A percentile compares a stretch with the other conserved stretches of the same genome.
Conservation (phyloP, 1,140 invertebrate genomes). For the Centruroides vittatus region DNA sequence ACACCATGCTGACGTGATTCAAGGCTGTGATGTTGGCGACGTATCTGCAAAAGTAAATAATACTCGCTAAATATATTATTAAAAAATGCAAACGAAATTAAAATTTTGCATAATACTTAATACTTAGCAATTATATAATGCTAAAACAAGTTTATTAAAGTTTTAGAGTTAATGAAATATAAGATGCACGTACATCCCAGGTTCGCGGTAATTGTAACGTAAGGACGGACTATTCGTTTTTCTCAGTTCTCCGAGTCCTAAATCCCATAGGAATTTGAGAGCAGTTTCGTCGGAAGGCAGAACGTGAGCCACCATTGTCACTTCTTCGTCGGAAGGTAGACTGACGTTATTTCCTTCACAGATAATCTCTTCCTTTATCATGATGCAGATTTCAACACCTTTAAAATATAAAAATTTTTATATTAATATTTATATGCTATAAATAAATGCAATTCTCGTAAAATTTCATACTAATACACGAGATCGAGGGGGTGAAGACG, state of each 20-base stretch:
- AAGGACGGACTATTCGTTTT: constrained; percentile 4
- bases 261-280: constrained; percentile 6
- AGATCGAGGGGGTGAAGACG: too few relatives aligned
- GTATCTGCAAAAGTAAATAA: constrained; percentile 1
- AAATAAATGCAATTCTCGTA: too few relatives aligned
- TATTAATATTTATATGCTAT: too few relatives aligned
- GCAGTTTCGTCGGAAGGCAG: constrained; percentile 3
- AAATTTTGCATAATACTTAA: too few relatives aligned
- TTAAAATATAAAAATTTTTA: too few relatives aligned
- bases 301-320: constrained; percentile 2
- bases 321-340: constrained; percentile 3
- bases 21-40: constrained; percentile 7
- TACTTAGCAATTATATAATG: too few relatives aligned
- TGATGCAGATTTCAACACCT: too few relatives aligned
- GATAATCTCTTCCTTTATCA: background rate
- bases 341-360: background rate
- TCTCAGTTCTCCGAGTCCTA: constrained; percentile 2
- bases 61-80: too few relatives aligned
- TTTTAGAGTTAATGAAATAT: too few relatives aligned
- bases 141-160: too few relatives aligned
- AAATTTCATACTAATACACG: too few relatives aligned
- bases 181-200: constrained; percentile 3
- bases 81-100: too few relatives aligned
- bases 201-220: constrained; percentile 1
- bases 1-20: constrained; percentile 10